Percentiles rank a stretch among this genome's conserved stretches.
Evolutionary conservation across 2,113 vertebrate species (phyloP).

Genomic region (Prunella fulvescens): DNA sequence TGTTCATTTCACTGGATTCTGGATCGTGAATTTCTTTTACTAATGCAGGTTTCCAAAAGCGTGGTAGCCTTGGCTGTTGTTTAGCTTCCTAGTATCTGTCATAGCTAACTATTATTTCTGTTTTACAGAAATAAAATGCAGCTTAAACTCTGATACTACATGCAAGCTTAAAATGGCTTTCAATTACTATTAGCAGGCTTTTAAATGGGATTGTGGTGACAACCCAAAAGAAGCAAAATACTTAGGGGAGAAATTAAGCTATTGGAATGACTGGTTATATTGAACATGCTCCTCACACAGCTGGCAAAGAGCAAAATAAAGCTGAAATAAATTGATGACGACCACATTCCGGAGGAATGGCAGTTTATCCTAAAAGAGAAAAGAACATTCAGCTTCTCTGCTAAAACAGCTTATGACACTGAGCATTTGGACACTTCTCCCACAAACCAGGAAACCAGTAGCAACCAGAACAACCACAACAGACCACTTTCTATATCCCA

Average conservation of each 20-base stretch:
- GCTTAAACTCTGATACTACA: not conserved
- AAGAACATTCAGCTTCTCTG: not conserved
- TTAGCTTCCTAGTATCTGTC: not conserved
- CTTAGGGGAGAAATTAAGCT: slow-evolving; percentile 1
- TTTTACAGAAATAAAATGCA: slow-evolving; percentile 8
- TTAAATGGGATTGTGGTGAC: slow-evolving; percentile 23
- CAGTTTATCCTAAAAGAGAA: not conserved
- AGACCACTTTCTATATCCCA: not conserved
- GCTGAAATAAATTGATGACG: slow-evolving; percentile 4
- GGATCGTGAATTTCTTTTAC: not conserved
- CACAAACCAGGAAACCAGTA: not conserved
- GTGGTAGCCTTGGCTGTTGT: not conserved
- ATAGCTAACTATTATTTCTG: not conserved
- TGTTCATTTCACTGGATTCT: not conserved
- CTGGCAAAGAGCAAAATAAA: slow-evolving; percentile 21
- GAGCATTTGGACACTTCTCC: not conserved
- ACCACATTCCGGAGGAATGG: not conserved
- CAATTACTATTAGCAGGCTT: not conserved
- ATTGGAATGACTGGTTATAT: not conserved
- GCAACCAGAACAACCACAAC: not conserved
- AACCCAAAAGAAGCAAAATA: not conserved
- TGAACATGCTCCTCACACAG: not conserved
- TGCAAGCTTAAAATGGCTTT: slow-evolving; percentile 20
- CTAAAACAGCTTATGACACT: not conserved
- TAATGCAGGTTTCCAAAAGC: not conserved